phyloP scores from a whole-genome alignment of 2,113 vertebrate genomes.

The Platichthys stellatus region DNA sequence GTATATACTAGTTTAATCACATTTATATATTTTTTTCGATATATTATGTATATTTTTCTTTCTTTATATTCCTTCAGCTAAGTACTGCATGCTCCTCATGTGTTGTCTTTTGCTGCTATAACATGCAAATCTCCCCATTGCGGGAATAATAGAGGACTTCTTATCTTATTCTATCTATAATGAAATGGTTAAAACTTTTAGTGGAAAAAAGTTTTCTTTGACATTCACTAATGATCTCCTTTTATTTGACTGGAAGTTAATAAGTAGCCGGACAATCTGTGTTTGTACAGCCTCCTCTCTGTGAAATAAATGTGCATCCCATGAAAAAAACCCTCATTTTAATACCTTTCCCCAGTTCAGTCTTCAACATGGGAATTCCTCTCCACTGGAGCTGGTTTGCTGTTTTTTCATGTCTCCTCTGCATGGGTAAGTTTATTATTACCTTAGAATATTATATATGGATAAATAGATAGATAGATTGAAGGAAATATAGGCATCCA shows the following conservation, averaged over 20 bases:
- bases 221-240: constrained; percentile 54
- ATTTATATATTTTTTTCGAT: too few species aligned
- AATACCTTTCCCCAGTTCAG: neutral
- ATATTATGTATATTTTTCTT: too few species aligned
- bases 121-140: too few species aligned
- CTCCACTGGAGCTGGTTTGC: constrained; percentile 29
- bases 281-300: neutral
- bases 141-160: too few species aligned
- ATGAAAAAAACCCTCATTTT: constrained; percentile 19
- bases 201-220: neutral
- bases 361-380: constrained; percentile 59
- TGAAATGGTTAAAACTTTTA: neutral
- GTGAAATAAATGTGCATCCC: constrained; percentile 36
- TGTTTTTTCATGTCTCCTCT: constrained; percentile 50
- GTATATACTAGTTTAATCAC: too few species aligned
- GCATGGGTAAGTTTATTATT: constrained; percentile 53
- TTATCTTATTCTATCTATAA: too few species aligned
- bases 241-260: constrained; percentile 75
- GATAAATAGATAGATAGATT: too few species aligned
- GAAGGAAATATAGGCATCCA: too few species aligned
- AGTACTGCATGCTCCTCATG: too few species aligned
- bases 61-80: too few species aligned
- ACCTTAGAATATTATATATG: neutral
- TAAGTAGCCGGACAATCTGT: constrained; percentile 60
- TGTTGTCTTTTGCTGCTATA: too few species aligned